Evolutionary conservation across 2,113 vertebrate genomes (phyloP).

Genomic region (Oreochromis niloticus): DNA sequence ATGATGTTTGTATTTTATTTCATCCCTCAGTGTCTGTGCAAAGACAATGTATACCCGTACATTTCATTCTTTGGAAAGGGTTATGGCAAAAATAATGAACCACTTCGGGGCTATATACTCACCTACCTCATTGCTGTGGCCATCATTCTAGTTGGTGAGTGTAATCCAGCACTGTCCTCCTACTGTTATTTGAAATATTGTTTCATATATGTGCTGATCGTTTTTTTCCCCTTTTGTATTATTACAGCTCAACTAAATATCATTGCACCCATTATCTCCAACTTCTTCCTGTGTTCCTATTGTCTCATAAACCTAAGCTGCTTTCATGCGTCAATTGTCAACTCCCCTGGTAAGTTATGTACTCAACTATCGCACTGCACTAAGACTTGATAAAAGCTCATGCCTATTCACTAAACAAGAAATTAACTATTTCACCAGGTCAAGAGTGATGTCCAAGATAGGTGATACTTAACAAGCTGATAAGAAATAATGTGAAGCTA

Average conservation of each 20-base stretch:
- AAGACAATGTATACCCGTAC: conserved; percentile 72
- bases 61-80: conserved; percentile 75
- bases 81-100: conserved; percentile 74
- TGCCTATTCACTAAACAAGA: not conserved
- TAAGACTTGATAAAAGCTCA: not conserved
- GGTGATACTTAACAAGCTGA: not conserved
- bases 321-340: conserved; percentile 75
- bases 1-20: not conserved
- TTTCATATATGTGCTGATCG: not conserved
- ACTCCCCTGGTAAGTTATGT: conserved; percentile 65
- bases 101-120: conserved; percentile 64
- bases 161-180: not conserved
- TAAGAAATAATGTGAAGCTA: not conserved
- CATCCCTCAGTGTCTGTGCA: conserved; percentile 69
- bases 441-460: not conserved
- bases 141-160: conserved; percentile 76
- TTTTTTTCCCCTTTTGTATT: not conserved
- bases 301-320: conserved; percentile 78
- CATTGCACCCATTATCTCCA: conserved; percentile 72
- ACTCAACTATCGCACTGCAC: not conserved
- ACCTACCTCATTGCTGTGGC: conserved; percentile 67
- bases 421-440: not conserved
- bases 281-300: conserved; percentile 79
- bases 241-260: conserved; percentile 65
- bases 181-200: not conserved